Base-by-base conservation (phyloP, 1,140 invertebrate species). In the Hirudo medicinalis region DNA sequence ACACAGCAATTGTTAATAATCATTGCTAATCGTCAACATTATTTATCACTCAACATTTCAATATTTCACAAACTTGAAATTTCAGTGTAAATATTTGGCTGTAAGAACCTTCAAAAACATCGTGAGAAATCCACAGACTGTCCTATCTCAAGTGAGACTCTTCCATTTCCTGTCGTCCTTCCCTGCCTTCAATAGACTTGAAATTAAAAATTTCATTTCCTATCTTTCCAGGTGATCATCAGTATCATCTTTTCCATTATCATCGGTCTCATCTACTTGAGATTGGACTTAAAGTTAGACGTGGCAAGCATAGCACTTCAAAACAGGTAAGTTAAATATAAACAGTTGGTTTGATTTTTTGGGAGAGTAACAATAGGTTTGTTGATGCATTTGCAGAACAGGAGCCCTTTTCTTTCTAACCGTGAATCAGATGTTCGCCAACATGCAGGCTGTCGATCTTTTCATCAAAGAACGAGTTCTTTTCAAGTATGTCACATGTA, bases 321-420 rank as follows among this genome's bases (percentile, higher is more conserved):
- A 25, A 63, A 25, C 57, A 32, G 22, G 57, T 63, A 20, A 63
- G 11, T 32, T 20, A 19, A n/a, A 13, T 20, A n/a, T 57, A 57
- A 25, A n/a, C 9, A 57, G 2, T 57, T 57, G 2, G 25, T 57
- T 20, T n/a, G 25, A 57, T 20, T 57, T 57, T 57, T 25, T 2
- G 5, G 20, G 25, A 57, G 54, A 57, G 15, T 63, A 15, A 11
- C 22, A 6, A 19, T 1, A 63, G 9, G 11, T 11, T 25, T 63
- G 29, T 25, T 11, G 22, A 25, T 63, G 74, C 69, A 63, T 66
- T 75, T 76, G 36, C 76, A 81, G 80, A 75, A 76, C 77, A 57
- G 80, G 80, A 17, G 79, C 77, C 8, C 79, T 81, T 72, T 81
- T 81, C 77, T 81, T 81, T 74, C 78, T 81, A 54, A 76, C 79